A percentile compares a stretch with the other conserved stretches of the same genome.
These are phyloP conservation scores for Nemapogon koenigi DNA, from an alignment of 2,888 invertebrate species.

Conservation along the genomic window DNA sequence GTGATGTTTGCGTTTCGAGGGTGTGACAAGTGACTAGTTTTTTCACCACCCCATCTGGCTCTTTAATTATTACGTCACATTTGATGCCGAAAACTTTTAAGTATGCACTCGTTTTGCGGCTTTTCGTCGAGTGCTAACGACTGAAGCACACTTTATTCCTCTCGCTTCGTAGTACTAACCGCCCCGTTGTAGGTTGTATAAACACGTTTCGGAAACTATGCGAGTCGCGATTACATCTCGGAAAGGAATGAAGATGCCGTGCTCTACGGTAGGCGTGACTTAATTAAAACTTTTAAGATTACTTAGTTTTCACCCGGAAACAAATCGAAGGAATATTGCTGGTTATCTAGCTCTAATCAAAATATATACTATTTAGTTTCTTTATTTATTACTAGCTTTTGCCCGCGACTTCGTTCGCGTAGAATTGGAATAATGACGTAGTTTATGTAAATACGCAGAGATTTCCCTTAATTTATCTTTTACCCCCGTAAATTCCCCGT, in stretches of 20 bases:
- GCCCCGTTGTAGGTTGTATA: constrained; percentile 40
- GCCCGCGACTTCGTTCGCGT: too few relatives aligned
- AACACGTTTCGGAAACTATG: constrained; percentile 38
- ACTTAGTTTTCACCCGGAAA: too few relatives aligned
- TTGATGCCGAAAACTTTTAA: constrained; percentile 53
- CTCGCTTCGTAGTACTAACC: constrained; percentile 32
- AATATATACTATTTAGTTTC: too few relatives aligned
- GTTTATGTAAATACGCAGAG: too few relatives aligned
- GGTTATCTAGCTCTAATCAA: too few relatives aligned
- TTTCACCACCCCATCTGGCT: constrained; percentile 23
- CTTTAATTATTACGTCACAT: constrained; percentile 47
- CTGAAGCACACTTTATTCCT: constrained; percentile 40
- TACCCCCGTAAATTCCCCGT: too few relatives aligned
- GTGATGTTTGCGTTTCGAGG: too few relatives aligned
- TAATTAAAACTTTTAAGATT: constrained; percentile 8
- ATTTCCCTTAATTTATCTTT: too few relatives aligned
- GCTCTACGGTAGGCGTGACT: constrained; percentile 6
- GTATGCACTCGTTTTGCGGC: constrained; percentile 45
- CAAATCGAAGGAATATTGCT: too few relatives aligned
- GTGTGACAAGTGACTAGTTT: too few relatives aligned
- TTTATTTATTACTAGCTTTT: too few relatives aligned
- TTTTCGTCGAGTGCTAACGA: constrained; percentile 37
- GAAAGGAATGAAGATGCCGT: constrained; percentile 7
- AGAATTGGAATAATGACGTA: too few relatives aligned
- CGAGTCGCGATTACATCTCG: constrained; percentile 29